A percentile compares a stretch with the other conserved stretches of the same genome.
Conservation (phyloP, 1,140 invertebrate genomes). For the Bombus superbus region DNA sequence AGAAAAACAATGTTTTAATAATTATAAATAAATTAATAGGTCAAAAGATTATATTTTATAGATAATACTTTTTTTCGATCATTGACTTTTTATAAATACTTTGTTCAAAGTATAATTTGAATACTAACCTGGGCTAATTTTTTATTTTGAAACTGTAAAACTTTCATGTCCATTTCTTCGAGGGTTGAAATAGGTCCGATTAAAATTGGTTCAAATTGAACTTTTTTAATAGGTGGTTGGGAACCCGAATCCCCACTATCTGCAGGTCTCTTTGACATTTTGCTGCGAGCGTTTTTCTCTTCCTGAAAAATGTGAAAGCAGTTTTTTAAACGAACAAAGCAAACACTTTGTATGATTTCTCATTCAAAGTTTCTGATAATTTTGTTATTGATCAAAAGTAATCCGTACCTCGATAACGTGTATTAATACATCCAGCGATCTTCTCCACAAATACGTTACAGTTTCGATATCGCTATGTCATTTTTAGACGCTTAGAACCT, state of each 20-base stretch:
- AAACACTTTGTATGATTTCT: conserved; percentile 40
- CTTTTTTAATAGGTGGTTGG: conserved; percentile 93
- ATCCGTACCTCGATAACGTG: conserved; percentile 41
- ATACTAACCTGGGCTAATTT: conserved; percentile 93
- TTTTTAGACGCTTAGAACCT: conserved; percentile 42
- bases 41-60: background rate
- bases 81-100: background rate
- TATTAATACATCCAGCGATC: conserved; percentile 28
- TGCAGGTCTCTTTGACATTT: conserved; percentile 90
- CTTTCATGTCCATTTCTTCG: conserved; percentile 99
- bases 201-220: conserved; percentile 96
- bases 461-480: conserved; percentile 45
- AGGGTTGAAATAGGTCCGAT: conserved; percentile 96
- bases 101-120: background rate
- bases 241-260: conserved; percentile 84
- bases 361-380: conserved; percentile 27
- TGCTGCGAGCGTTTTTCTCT: conserved; percentile 53
- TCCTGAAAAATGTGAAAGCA: conserved; percentile 24
- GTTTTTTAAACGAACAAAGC: background rate
- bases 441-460: conserved; percentile 16
- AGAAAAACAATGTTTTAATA: background rate
- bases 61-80: background rate
- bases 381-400: conserved; percentile 51
- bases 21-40: background rate
- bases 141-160: conserved; percentile 98